These are phyloP conservation scores for Sanderia malayensis DNA, from an alignment of 30 jellyfish, hydroid and myxozoan genomes.

Conservation along the genomic window DNA sequence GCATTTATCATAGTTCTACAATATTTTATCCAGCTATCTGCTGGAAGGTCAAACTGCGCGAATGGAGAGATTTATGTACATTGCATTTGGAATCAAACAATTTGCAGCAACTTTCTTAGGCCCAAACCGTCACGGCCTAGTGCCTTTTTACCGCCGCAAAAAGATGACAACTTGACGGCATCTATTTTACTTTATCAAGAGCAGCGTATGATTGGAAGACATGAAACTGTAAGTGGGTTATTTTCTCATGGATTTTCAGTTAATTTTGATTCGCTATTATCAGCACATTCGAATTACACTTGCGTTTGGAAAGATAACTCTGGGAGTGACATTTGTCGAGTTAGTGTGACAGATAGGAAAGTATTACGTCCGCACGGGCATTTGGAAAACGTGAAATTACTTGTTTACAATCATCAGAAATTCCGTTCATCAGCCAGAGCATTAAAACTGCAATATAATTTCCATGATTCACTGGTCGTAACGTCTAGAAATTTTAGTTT, in stretches of 20 bases:
- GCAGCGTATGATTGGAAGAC: background rate
- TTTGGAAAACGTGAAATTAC: no score
- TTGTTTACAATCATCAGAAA: background rate
- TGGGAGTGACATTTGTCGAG: no score
- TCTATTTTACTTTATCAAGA: background rate
- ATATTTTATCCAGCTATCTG: background rate
- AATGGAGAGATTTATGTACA: background rate
- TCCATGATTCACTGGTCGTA: background rate
- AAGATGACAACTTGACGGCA: no score
- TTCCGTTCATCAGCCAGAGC: background rate
- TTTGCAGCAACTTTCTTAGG: no score
- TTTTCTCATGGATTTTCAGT: background rate
- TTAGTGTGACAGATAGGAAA: no score
- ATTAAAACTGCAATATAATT: background rate
- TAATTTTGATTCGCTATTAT: background rate
- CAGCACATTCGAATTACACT: background rate
- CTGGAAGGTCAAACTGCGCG: background rate
- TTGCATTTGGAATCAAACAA: background rate
- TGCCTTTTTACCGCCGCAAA: no score
- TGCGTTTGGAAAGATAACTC: slow-evolving; percentile 1
- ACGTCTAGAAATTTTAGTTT: background rate
- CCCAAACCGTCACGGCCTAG: no score
- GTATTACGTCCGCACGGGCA: no score
- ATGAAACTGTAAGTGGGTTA: background rate
- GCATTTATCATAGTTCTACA: no score